phyloP scores from a whole-genome alignment of 2,113 vertebrate genomes.

The Ochotona princeps region DNA sequence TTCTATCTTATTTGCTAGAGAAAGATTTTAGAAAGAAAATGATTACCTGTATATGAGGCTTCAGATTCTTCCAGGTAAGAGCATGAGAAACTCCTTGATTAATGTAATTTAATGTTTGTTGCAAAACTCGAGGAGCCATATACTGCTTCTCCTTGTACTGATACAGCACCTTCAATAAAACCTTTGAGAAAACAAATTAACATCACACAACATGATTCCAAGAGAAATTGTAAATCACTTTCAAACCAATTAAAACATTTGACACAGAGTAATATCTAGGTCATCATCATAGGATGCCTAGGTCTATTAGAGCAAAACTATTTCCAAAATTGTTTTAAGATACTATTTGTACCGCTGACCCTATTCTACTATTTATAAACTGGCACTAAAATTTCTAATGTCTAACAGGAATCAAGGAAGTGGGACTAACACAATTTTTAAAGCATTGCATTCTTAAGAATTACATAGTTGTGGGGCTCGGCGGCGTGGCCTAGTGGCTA shows the following conservation, averaged over 20 bases:
- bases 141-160: slow-evolving; percentile 99
- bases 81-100: slow-evolving; percentile 98
- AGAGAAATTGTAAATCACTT: slow-evolving; percentile 49
- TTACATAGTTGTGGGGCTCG: too few species aligned
- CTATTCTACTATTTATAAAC: too few species aligned
- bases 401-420: background rate
- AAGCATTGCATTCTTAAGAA: background rate
- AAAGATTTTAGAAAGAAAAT: slow-evolving; percentile 55
- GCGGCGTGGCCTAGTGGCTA: too few species aligned
- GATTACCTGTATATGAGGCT: slow-evolving; percentile 97
- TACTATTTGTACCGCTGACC: background rate
- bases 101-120: slow-evolving; percentile 98
- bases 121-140: slow-evolving; percentile 97
- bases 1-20: slow-evolving; percentile 30
- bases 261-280: background rate
- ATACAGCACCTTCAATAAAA: slow-evolving; percentile 98
- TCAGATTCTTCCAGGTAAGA: slow-evolving; percentile 98
- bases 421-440: background rate
- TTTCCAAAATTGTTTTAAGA: slow-evolving; percentile 28
- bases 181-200: slow-evolving; percentile 85
- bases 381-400: background rate
- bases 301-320: background rate
- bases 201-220: slow-evolving; percentile 48
- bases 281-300: background rate
- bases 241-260: background rate